Evolutionary conservation across 2,888 invertebrate species (phyloP).

Genomic region (Proisotoma minuta): DNA sequence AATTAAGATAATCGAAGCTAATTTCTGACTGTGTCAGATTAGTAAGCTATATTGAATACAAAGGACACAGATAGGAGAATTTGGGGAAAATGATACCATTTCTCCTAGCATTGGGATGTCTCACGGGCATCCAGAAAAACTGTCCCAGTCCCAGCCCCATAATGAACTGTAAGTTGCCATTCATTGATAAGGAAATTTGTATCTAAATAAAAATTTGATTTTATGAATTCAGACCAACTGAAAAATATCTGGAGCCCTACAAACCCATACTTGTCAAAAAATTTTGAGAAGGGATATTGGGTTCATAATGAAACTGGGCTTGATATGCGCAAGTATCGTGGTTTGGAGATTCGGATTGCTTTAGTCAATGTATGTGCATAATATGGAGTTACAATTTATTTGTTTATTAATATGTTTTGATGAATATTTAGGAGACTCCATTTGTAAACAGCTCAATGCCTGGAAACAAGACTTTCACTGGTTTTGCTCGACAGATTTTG

Average conservation of each 20-base stretch:
- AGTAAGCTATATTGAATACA: too few relatives aligned
- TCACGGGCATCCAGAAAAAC: conserved; percentile 43
- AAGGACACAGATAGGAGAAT: neutral
- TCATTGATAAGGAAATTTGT: neutral
- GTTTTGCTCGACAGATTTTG: conserved; percentile 69
- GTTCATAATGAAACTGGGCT: conserved; percentile 22
- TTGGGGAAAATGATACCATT: conserved; percentile 40
- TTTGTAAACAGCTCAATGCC: conserved; percentile 26
- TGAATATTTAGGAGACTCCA: conserved; percentile 40
- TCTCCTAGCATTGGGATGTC: conserved; percentile 41
- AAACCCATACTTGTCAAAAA: conserved; percentile 40
- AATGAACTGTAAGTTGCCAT: conserved; percentile 45
- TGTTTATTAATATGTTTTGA: neutral
- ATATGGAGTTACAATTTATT: neutral
- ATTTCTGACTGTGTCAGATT: too few relatives aligned
- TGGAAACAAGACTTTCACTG: conserved; percentile 50
- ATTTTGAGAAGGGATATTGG: conserved; percentile 42
- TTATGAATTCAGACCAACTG: conserved; percentile 37
- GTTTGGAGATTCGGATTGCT: conserved; percentile 34
- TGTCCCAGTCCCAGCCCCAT: conserved; percentile 38
- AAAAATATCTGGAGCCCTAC: conserved; percentile 47
- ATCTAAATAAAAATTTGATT: neutral
- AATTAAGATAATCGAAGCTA: too few relatives aligned
- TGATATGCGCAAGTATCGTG: conserved; percentile 32
- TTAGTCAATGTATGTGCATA: conserved; percentile 33